Conservation (phyloP, 2,113 vertebrate species). For the Pelmatolapia mariae region DNA sequence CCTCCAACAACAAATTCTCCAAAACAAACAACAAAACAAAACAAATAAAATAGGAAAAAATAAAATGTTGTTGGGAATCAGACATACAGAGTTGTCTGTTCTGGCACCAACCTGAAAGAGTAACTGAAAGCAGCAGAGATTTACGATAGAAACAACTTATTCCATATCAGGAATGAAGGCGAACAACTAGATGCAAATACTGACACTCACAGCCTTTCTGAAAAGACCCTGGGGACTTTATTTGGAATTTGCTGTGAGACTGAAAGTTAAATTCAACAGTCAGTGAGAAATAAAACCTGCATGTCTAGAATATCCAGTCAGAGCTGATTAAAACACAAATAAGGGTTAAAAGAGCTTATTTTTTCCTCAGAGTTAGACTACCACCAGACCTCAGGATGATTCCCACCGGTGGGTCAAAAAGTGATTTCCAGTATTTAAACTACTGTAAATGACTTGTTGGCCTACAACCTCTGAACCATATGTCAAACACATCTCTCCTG, state of each 20-base stretch:
- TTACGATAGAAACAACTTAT: not conserved
- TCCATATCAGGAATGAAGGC: not conserved
- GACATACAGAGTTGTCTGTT: rapidly evolving
- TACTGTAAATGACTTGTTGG: not conserved
- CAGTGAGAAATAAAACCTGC: not conserved
- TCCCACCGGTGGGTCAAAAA: not conserved
- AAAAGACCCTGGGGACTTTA: rapidly evolving
- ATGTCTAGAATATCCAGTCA: rapidly evolving
- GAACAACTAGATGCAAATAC: not conserved
- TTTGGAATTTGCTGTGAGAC: not conserved
- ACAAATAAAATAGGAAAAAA: not conserved
- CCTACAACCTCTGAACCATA: not conserved
- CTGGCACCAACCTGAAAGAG: not conserved
- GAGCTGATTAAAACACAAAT: rapidly evolving
- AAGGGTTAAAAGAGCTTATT: not conserved
- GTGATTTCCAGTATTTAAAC: not conserved
- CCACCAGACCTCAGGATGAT: not conserved
- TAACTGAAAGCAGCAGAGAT: not conserved
- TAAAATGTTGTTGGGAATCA: not conserved
- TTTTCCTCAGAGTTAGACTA: rapidly evolving
- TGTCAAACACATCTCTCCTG: not conserved
- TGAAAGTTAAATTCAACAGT: not conserved
- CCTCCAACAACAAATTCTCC: not conserved
- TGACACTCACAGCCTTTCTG: not conserved
- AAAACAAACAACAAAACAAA: not conserved